phyloP scores from a whole-genome alignment of 2,888 invertebrate genomes.

The Trachelus iudaicus region DNA sequence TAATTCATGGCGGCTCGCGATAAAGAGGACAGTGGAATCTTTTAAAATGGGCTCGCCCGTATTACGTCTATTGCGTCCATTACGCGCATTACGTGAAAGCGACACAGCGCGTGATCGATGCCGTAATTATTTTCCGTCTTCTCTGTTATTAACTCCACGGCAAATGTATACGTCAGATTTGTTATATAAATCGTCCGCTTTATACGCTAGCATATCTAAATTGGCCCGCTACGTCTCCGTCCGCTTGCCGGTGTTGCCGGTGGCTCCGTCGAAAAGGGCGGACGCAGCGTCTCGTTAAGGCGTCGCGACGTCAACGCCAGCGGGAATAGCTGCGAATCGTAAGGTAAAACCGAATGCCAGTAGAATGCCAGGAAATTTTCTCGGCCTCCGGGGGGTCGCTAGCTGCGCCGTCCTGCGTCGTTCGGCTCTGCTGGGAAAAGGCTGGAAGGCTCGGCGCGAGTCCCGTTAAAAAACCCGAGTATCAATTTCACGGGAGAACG shows the following conservation, averaged over 20 bases:
- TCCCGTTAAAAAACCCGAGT: conserved; percentile 46
- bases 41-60: conserved; percentile 13
- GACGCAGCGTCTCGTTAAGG: not conserved
- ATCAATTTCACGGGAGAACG: conserved; percentile 56
- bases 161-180: conserved; percentile 19
- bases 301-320: not conserved
- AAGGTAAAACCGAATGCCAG: no score
- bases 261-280: not conserved
- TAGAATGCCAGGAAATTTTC: no score
- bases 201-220: conserved; percentile 38
- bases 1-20: conserved; percentile 1
- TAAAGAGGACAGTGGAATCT: conserved; percentile 14
- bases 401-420: conserved; percentile 10
- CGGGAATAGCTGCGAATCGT: not conserved
- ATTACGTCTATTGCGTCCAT: no score
- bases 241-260: not conserved
- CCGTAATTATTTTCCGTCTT: conserved; percentile 46
- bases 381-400: not conserved
- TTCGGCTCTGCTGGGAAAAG: no score
- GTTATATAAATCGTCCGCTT: conserved; percentile 34
- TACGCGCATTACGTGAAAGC: not conserved
- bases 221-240: conserved; percentile 18
- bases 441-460: no score
- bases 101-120: conserved; percentile 36
- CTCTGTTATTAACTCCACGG: conserved; percentile 32